Evolutionary conservation across 2,797 vertebrate genomes (phyloP), one percentile per base, ranked within the genome.

Genomic region (Chaenodraco wilsoni): DNA sequence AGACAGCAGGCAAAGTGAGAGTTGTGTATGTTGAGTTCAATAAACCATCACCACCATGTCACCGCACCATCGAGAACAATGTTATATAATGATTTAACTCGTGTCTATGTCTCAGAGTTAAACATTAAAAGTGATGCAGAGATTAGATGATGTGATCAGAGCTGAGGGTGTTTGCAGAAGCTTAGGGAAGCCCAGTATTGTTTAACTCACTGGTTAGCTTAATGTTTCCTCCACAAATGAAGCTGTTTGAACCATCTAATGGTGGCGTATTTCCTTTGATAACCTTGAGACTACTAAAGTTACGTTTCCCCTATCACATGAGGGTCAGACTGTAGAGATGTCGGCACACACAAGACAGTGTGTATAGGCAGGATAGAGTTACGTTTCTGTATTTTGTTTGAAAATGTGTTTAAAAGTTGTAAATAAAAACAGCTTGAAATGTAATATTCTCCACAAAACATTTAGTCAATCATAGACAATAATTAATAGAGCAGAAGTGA

Each of bases 71-170:
- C 65, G 56, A 61, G 43, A 65, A 33, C 54, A 62, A 23, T 17
- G 7, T 17, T 19, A 13, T 4, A 43, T 19, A n/a, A 58, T 31
- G 17, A 27, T n/a, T 37, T 16, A 1, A 52, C 58, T 50, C 8
- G 13, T 6, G 58, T 77, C 16, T 74, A 9, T 57, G 57, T 37
- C 44, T 69, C 40, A 40, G 27, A 65, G 76, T 78, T 79, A 79
- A 83, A 82, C 57, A 72, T 88, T 83, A 79, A 70, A 48, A 59
- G 31, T 43, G 27, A 63, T 50, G 0, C 46, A 62, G 76, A 82
- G 46, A 54, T 76, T 23, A 21, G 45, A 72, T 73, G 59, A 79
- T 19, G 3, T 13, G 33, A 10, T 68, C 51, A 54, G 2, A 15
- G 44, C 15, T 0, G 74, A 57, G 16, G 14, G 46, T 69, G 74